These are phyloP conservation scores for Nyctereutes procyonoides DNA, from an alignment of 2,113 vertebrate genomes.

Conservation along the genomic window DNA sequence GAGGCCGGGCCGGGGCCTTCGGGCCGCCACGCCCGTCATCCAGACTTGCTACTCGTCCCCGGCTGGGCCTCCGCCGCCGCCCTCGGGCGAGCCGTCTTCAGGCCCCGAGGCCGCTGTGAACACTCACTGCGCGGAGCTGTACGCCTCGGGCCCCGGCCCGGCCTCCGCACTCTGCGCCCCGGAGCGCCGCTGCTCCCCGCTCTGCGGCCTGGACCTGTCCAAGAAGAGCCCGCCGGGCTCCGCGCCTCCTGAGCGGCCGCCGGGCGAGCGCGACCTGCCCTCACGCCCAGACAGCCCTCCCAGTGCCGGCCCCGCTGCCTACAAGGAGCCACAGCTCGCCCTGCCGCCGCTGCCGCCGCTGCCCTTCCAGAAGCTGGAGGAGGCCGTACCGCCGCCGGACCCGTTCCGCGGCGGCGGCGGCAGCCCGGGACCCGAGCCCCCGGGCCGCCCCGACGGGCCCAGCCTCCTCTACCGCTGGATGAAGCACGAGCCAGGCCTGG, in stretches of 20 bases:
- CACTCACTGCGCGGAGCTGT: conserved; percentile 94
- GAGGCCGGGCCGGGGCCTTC: conserved; percentile 90
- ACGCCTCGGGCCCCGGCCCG: conserved; percentile 91
- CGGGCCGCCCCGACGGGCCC: conserved; percentile 88
- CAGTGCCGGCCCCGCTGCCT: conserved; percentile 84
- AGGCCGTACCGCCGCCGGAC: conserved; percentile 77
- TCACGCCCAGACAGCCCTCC: conserved; percentile 85
- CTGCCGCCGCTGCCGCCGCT: conserved; percentile 74
- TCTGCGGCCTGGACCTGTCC: conserved; percentile 96
- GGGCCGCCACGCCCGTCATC: conserved; percentile 95
- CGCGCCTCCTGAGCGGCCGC: conserved; percentile 84
- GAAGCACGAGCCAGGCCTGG: conserved; percentile 94
- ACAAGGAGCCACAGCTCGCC: conserved; percentile 86
- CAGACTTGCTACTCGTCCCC: conserved; percentile 93
- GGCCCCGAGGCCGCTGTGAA: conserved; percentile 89
- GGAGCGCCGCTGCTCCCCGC: conserved; percentile 93
- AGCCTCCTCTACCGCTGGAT: conserved; percentile 95
- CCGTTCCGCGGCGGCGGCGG: conserved; percentile 83
- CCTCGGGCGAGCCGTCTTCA: conserved; percentile 80
- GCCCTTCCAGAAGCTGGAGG: conserved; percentile 80
- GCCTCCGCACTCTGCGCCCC: conserved; percentile 88
- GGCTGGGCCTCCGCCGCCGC: conserved; percentile 84
- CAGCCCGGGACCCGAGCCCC: conserved; percentile 88
- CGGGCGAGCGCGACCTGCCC: conserved; percentile 87
- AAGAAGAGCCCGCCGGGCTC: conserved; percentile 96